Evolutionary conservation across 2,113 vertebrate genomes (phyloP).

Genomic region (Festucalex cinctus): DNA sequence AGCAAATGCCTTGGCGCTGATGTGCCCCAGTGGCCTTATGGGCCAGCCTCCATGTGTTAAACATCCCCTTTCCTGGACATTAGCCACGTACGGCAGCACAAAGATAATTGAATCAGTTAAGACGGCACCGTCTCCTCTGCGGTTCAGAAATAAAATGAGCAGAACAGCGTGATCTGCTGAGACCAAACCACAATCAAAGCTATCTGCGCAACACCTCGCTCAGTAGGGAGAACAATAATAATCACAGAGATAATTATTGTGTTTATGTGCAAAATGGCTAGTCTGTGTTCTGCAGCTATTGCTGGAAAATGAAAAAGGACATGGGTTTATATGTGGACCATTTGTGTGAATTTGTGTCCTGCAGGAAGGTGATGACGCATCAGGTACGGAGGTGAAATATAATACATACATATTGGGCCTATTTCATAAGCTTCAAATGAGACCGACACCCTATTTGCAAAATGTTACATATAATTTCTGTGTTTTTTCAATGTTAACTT

Average conservation of each 20-base stretch:
- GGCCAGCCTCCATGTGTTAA: conserved; percentile 32
- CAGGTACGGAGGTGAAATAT: conserved; percentile 18
- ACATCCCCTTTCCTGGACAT: conserved; percentile 47
- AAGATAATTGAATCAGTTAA: conserved; percentile 60
- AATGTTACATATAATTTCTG: conserved; percentile 23
- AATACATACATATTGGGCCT: conserved; percentile 9
- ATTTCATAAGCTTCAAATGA: conserved; percentile 21
- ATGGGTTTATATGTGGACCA: neutral
- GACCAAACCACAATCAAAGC: conserved; percentile 39
- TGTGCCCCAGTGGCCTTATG: conserved; percentile 12
- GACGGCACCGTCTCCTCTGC: conserved; percentile 17
- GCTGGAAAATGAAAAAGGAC: conserved; percentile 8
- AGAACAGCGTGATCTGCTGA: conserved; percentile 19
- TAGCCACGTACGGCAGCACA: conserved; percentile 38
- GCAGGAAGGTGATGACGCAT: conserved; percentile 18
- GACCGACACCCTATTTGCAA: conserved; percentile 18
- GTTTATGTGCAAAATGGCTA: conserved; percentile 27
- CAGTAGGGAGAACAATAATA: conserved; percentile 12
- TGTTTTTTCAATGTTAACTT: conserved; percentile 4
- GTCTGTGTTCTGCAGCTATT: conserved; percentile 11
- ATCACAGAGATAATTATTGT: conserved; percentile 41
- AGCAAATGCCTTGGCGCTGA: conserved; percentile 10
- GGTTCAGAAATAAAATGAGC: conserved; percentile 37
- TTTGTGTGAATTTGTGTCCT: conserved; percentile 8
- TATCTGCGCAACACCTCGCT: conserved; percentile 15